A percentile compares a stretch with the other conserved stretches of the same genome.
Conservation (phyloP, 2,113 vertebrate genomes). For the Hiodon alosoides region DNA sequence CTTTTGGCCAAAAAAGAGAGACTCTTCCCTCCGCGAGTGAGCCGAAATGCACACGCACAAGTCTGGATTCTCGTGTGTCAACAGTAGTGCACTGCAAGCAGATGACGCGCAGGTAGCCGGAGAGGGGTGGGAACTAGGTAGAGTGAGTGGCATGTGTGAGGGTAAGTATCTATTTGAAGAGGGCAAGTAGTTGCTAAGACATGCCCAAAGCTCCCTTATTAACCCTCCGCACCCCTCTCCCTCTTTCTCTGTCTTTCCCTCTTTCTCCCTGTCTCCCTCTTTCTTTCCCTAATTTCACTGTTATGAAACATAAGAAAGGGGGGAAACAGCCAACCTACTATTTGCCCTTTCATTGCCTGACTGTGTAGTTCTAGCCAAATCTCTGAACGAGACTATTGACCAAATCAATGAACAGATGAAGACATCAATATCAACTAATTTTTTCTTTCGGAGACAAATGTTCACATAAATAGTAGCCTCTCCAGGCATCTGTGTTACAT, state of each 20-base stretch:
- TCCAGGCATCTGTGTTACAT: no score
- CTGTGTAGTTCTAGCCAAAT: no score
- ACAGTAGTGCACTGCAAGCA: no score
- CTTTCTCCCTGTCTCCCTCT: conserved; percentile 13
- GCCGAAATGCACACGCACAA: no score
- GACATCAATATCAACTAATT: no score
- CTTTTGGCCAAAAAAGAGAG: conserved; percentile 30
- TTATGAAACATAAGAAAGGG: conserved; percentile 38
- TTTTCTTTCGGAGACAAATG: no score
- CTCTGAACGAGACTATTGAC: no score
- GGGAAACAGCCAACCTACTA: conserved; percentile 23
- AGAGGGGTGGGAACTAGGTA: conserved; percentile 16
- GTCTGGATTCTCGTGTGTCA: no score
- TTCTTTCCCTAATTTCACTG: conserved; percentile 26
- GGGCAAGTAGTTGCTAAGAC: conserved; percentile 39
- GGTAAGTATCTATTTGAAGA: conserved; percentile 37
- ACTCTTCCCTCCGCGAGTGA: conserved; percentile 9
- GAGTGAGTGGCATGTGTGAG: neutral
- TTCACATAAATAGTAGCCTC: no score
- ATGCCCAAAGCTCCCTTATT: conserved; percentile 31
- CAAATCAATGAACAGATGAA: no score
- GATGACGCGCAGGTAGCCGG: no score
- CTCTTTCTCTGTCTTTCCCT: conserved; percentile 5
- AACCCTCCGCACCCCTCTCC: neutral
- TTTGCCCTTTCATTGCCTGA: neutral